A percentile compares a stretch with the other conserved stretches of the same genome.
phyloP scores from a whole-genome alignment of 1,140 invertebrate genomes.

The Brachionus paranguensis region DNA sequence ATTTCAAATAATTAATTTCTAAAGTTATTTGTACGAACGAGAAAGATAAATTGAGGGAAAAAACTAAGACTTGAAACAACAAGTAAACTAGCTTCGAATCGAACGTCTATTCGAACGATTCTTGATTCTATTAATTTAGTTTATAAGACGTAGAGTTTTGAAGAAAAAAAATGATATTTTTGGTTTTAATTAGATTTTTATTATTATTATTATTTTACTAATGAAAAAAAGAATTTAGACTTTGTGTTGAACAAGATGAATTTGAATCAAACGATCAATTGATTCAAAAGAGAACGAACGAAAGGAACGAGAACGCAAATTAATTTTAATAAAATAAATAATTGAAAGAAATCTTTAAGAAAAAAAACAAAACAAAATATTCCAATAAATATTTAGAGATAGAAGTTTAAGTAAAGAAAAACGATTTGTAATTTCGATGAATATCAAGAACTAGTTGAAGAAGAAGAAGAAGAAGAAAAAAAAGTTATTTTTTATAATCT shows the following conservation, averaged over 20 bases:
- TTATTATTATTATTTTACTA: conserved; percentile 5
- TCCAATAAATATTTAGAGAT: conserved; percentile 31
- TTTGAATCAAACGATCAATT: conserved; percentile 22
- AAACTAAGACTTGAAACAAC: neutral
- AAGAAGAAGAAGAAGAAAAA: neutral
- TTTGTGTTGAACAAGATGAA: conserved; percentile 21
- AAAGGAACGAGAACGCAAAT: conserved; percentile 34
- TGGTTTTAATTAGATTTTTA: conserved; percentile 38
- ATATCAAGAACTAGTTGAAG: neutral
- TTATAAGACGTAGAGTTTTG: conserved; percentile 29
- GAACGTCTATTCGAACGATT: conserved; percentile 6
- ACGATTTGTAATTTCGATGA: conserved; percentile 23
- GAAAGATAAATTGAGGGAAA: neutral
- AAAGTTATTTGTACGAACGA: conserved; percentile 13
- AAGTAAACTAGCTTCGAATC: conserved; percentile 10
- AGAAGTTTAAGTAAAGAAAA: conserved; percentile 23
- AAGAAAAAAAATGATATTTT: neutral
- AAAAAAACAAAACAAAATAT: conserved; percentile 17
- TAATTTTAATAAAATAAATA: conserved; percentile 36
- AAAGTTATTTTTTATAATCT: conserved; percentile 38
- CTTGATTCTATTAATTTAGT: conserved; percentile 38
- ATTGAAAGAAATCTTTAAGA: conserved; percentile 36
- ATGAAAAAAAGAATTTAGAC: conserved; percentile 32
- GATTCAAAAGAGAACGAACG: conserved; percentile 2
- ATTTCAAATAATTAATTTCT: conserved; percentile 22